These are phyloP conservation scores for Nannospalax galili DNA, from an alignment of 2,113 vertebrate species.

Conservation along the genomic window DNA sequence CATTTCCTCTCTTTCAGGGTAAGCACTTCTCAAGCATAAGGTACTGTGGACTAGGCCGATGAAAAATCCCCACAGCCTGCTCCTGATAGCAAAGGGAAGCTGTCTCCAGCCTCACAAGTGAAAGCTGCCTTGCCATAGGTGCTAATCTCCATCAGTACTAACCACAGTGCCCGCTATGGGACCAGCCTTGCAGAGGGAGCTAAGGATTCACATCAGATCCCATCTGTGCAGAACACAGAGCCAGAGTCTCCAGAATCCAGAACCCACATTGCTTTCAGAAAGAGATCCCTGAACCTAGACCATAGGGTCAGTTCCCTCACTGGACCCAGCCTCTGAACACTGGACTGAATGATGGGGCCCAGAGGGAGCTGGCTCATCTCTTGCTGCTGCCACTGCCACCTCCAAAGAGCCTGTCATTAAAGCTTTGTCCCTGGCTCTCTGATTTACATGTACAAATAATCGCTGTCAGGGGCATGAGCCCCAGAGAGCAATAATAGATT, in stretches of 20 bases:
- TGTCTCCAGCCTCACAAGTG: background rate
- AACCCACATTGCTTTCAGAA: background rate
- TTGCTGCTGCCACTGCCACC: background rate
- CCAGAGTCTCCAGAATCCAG: background rate
- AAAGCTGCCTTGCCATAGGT: background rate
- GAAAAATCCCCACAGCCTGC: background rate
- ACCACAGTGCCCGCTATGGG: background rate
- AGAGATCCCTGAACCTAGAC: background rate
- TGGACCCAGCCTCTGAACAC: background rate
- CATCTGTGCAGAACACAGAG: background rate
- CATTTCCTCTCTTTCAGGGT: background rate
- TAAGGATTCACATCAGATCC: background rate
- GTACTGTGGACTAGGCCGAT: background rate
- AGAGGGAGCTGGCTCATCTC: background rate
- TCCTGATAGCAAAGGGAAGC: background rate
- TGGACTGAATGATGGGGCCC: conserved; percentile 46
- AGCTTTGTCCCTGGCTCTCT: conserved; percentile 78
- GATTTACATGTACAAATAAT: conserved; percentile 86
- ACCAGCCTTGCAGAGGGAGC: background rate
- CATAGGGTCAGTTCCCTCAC: background rate
- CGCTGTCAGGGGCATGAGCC: conserved; percentile 78
- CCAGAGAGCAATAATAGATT: conserved; percentile 83
- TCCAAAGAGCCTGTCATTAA: conserved; percentile 74
- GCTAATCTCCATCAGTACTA: background rate
- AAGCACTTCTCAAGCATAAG: background rate